phyloP scores from a whole-genome alignment of 2,888 invertebrate genomes.

The Cataglyphis altisquamis region DNA sequence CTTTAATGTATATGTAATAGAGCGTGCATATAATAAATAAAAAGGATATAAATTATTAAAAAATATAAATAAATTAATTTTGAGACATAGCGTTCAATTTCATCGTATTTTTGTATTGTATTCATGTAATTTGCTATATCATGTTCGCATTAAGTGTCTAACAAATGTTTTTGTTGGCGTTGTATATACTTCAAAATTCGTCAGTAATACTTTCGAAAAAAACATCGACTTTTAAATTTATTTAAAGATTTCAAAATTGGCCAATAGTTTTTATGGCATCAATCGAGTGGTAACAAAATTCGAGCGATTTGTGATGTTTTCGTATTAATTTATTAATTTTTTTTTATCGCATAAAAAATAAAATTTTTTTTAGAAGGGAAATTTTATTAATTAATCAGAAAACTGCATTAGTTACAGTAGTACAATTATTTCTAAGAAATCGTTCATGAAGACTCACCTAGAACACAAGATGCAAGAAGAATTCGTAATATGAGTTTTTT shows the following conservation, averaged over 20 bases:
- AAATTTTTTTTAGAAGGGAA: not conserved
- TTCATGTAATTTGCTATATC: not conserved
- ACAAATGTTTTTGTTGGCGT: slow-evolving; percentile 39
- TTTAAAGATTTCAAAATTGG: not conserved
- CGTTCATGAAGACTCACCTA: slow-evolving; percentile 59
- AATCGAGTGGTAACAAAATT: not conserved
- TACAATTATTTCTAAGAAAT: not conserved
- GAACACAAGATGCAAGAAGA: slow-evolving; percentile 39
- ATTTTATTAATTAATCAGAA: not conserved
- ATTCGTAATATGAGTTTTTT: slow-evolving; percentile 37
- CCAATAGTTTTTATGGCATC: not conserved
- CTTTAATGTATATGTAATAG: not conserved
- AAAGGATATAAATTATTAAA: not conserved
- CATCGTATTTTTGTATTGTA: not conserved
- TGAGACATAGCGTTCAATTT: not conserved
- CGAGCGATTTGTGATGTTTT: not conserved
- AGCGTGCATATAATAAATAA: not conserved
- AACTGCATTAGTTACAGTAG: not conserved
- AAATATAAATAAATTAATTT: slow-evolving; percentile 24
- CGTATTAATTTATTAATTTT: not conserved
- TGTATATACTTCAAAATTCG: not conserved
- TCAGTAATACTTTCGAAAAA: not conserved
- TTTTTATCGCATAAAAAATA: not conserved
- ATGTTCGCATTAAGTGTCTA: not conserved
- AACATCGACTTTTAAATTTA: not conserved